A percentile compares a stretch with the other conserved stretches of the same genome.
phyloP scores from a whole-genome alignment of 2,888 invertebrate species.

The Phrixothrix hirtus region DNA sequence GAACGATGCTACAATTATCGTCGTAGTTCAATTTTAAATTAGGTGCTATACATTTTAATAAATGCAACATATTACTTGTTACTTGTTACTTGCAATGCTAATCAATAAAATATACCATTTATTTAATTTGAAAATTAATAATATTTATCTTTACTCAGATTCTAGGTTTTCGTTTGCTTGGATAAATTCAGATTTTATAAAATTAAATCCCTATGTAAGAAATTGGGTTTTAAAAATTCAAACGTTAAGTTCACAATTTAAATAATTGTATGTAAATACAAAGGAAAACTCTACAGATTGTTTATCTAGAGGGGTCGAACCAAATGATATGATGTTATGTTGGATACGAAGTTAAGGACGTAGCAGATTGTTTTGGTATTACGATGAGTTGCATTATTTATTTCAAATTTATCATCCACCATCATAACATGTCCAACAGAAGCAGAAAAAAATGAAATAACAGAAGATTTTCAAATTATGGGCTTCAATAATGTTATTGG shows the following conservation, averaged over 20 bases:
- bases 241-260: neutral
- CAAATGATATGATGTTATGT: no score
- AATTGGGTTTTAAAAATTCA: constrained; percentile 26
- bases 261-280: constrained; percentile 25
- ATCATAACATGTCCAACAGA: no score
- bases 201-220: constrained; percentile 16
- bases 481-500: no score
- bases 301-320: constrained; percentile 35
- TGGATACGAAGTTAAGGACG: no score
- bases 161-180: constrained; percentile 25
- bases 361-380: no score
- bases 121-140: neutral
- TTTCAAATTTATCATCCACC: no score
- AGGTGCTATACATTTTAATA: no score
- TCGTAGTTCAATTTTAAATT: no score
- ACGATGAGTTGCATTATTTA: no score
- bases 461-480: no score
- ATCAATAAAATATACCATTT: neutral
- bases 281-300: constrained; percentile 40
- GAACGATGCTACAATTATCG: no score
- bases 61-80: neutral
- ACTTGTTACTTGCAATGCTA: constrained; percentile 1
- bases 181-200: constrained; percentile 9
- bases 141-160: constrained; percentile 23
- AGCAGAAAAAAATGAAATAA: no score